phyloP scores from a whole-genome alignment of 2,888 invertebrate genomes.

The Yponomeuta sedellus region DNA sequence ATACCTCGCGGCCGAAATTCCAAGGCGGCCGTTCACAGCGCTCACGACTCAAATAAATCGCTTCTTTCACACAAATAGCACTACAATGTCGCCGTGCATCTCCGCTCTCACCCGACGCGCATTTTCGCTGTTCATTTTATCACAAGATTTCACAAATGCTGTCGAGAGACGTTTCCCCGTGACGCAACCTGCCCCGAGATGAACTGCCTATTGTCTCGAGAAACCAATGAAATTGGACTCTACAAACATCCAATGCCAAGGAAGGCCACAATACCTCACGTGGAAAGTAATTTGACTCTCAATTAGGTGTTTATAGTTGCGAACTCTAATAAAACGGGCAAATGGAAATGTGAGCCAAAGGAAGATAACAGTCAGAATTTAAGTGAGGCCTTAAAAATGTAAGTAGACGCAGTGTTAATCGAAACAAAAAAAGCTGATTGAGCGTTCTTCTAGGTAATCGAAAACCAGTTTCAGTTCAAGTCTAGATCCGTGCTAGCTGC shows the following conservation, averaged over 20 bases:
- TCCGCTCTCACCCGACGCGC: slow-evolving; percentile 55
- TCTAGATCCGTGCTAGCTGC: neutral
- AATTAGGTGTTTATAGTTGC: slow-evolving; percentile 21
- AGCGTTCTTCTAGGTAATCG: neutral
- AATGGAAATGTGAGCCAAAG: too few relatives aligned
- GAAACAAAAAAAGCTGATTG: neutral
- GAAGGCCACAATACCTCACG: slow-evolving; percentile 25
- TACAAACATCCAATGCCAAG: slow-evolving; percentile 25
- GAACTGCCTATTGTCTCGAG: too few relatives aligned
- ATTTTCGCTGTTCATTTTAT: slow-evolving; percentile 69
- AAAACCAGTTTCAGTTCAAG: neutral
- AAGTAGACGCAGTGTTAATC: neutral
- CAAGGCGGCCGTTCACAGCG: slow-evolving; percentile 70
- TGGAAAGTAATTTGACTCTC: slow-evolving; percentile 33
- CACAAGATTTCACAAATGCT: slow-evolving; percentile 15
- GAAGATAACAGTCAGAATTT: too few relatives aligned
- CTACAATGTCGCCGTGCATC: slow-evolving; percentile 66
- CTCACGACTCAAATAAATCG: slow-evolving; percentile 74
- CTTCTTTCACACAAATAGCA: slow-evolving; percentile 73
- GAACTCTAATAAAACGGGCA: slow-evolving; percentile 18
- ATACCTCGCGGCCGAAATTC: slow-evolving; percentile 71
- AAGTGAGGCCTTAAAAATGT: too few relatives aligned
- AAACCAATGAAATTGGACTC: neutral
- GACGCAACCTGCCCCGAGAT: too few relatives aligned
- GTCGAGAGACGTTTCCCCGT: neutral